Conservation (phyloP, 2,113 vertebrate genomes). For the Clinocottus analis region DNA sequence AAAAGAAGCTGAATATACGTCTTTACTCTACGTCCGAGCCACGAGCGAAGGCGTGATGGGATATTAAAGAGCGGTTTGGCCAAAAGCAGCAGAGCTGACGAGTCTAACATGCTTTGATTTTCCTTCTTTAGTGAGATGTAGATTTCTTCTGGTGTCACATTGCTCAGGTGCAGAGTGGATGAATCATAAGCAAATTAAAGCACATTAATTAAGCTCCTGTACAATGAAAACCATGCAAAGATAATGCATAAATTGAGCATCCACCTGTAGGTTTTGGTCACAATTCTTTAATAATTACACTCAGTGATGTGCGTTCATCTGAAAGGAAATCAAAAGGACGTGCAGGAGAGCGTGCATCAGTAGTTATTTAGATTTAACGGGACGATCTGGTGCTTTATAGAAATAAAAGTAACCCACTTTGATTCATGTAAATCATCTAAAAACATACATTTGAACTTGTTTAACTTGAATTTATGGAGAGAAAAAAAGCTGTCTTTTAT, state of each 20-base stretch:
- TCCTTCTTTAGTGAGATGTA: background rate
- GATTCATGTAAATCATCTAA: background rate
- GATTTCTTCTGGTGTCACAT: fast-evolving
- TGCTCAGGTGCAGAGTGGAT: background rate
- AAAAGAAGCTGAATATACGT: conserved; percentile 48
- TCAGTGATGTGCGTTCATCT: no score
- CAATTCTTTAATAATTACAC: no score
- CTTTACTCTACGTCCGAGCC: background rate
- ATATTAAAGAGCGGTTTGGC: conserved; percentile 15
- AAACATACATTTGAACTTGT: background rate
- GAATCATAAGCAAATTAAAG: conserved; percentile 1
- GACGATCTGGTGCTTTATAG: background rate
- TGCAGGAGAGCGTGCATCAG: conserved; percentile 58
- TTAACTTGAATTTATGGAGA: no score
- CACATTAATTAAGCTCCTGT: conserved; percentile 20
- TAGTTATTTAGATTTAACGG: background rate
- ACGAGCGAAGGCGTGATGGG: conserved; percentile 57
- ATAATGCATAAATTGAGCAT: background rate
- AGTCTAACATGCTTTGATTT: conserved; percentile 34
- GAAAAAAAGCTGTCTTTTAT: background rate
- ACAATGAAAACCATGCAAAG: conserved; percentile 30
- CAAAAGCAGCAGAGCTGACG: conserved; percentile 26
- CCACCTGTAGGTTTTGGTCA: no score
- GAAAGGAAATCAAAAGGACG: conserved; percentile 29
- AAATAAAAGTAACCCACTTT: background rate